Conservation (phyloP, 2,113 vertebrate species). For the Hassar affinis region DNA sequence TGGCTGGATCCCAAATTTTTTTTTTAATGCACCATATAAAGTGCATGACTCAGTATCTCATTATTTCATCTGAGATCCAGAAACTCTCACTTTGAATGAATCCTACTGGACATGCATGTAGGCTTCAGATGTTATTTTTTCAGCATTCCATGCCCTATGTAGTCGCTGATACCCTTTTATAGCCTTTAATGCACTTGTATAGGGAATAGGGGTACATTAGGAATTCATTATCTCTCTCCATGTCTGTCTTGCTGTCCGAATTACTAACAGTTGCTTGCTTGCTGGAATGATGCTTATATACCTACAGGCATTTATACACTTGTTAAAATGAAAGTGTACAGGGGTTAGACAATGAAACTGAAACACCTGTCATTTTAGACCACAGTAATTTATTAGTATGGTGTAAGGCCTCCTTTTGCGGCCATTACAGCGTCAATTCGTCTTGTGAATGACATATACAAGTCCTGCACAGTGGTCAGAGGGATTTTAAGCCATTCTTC, state of each 20-base stretch:
- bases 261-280: too few relatives aligned
- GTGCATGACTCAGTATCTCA: not conserved
- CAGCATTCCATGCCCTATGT: not conserved
- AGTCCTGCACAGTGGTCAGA: too few relatives aligned
- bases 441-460: too few relatives aligned
- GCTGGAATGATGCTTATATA: too few relatives aligned
- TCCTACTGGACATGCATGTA: not conserved
- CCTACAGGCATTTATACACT: too few relatives aligned
- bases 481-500: too few relatives aligned
- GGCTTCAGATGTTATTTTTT: not conserved
- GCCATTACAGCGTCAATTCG: too few relatives aligned
- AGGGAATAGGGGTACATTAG: not conserved
- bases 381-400: too few relatives aligned
- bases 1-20: not conserved
- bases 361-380: too few relatives aligned
- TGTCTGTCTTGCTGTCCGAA: not conserved
- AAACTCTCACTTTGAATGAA: not conserved
- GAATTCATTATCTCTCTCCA: not conserved
- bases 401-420: too few relatives aligned
- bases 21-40: not conserved
- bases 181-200: not conserved
- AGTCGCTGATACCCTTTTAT: not conserved
- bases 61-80: not conserved
- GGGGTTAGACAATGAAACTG: too few relatives aligned
- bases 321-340: too few relatives aligned